These are phyloP conservation scores for Pelochelys cantorii DNA, from an alignment of 2,797 vertebrate species.

Conservation along the genomic window DNA sequence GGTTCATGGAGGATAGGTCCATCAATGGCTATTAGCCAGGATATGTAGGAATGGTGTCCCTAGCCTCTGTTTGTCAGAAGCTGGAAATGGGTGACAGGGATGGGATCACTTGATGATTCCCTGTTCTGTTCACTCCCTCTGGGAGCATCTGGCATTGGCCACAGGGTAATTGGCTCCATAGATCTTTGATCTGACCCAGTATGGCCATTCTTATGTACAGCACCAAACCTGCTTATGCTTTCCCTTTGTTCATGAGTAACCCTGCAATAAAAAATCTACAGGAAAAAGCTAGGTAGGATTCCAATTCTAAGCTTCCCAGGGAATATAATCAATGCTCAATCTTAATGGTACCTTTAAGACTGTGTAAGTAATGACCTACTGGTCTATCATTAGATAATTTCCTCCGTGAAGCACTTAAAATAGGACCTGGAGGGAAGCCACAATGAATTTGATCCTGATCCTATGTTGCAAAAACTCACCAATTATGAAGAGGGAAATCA, in stretches of 20 bases:
- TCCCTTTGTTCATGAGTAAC: background rate
- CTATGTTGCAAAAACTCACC: background rate
- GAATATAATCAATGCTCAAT: background rate
- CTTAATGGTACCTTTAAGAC: background rate
- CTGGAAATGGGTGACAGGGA: too few species aligned
- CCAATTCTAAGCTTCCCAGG: background rate
- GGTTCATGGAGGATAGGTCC: too few species aligned
- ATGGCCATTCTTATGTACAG: background rate
- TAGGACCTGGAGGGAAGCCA: background rate
- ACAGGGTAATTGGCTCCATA: too few species aligned
- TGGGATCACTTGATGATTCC: too few species aligned
- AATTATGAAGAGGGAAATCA: background rate
- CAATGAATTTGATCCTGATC: rapidly evolving
- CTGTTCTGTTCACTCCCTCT: too few species aligned
- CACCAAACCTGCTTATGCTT: background rate
- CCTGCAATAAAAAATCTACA: background rate
- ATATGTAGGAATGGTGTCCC: too few species aligned
- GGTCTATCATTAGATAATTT: background rate
- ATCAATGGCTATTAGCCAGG: too few species aligned
- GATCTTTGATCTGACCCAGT: too few species aligned
- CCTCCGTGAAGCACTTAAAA: background rate
- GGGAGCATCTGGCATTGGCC: too few species aligned
- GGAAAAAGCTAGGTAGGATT: background rate
- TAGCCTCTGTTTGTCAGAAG: too few species aligned
- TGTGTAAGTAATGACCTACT: background rate